These are phyloP conservation scores for Zosterops lateralis DNA, from an alignment of 2,113 vertebrate species.

Conservation along the genomic window DNA sequence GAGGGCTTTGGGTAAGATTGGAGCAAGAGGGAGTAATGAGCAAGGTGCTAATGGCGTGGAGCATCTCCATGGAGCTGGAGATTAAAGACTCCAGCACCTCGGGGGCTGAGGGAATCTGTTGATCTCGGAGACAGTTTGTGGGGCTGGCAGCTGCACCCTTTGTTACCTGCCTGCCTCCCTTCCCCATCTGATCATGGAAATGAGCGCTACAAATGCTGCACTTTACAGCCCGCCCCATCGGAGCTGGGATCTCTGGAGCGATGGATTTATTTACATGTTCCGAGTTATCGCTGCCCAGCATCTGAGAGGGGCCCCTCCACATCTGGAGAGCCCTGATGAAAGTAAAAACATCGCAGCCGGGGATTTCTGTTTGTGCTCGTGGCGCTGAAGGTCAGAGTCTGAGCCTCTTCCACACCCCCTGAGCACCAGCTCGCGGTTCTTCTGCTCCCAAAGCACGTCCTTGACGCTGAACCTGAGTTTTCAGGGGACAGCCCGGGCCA, in stretches of 20 bases:
- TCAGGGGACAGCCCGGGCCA: background rate
- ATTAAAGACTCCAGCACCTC: conserved; percentile 43
- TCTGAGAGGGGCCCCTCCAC: background rate
- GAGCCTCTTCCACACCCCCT: background rate
- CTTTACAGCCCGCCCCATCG: background rate
- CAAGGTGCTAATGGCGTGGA: conserved; percentile 32
- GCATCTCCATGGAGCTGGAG: conserved; percentile 28
- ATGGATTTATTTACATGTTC: background rate
- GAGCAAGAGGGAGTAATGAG: conserved; percentile 22
- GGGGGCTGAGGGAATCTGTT: conserved; percentile 36
- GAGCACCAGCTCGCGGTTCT: accelerated
- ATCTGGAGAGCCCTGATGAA: background rate
- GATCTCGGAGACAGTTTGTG: conserved; percentile 18
- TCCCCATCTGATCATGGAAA: conserved; percentile 20
- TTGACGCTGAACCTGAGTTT: accelerated
- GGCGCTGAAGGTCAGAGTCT: background rate
- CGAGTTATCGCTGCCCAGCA: background rate
- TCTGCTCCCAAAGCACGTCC: background rate
- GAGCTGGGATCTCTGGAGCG: background rate
- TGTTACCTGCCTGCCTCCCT: background rate
- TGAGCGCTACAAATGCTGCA: background rate
- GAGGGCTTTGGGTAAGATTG: conserved; percentile 24
- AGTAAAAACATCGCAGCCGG: background rate
- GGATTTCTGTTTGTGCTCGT: background rate
- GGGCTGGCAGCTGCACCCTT: conserved; percentile 43